phyloP scores from a whole-genome alignment of 2,888 invertebrate genomes.

The Volucella inanis region DNA sequence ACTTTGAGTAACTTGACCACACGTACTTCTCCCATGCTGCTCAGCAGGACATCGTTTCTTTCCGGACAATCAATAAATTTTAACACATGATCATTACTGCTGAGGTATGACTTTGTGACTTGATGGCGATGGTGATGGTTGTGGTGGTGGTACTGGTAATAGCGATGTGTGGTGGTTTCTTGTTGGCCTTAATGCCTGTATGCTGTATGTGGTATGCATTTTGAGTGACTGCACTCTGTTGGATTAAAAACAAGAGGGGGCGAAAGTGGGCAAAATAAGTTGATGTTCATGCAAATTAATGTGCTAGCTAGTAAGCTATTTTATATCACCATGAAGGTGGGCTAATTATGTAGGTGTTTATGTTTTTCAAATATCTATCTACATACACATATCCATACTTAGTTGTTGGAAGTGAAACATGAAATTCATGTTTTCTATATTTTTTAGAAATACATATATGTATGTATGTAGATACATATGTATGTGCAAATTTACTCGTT shows the following conservation, averaged over 20 bases:
- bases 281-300: conserved; percentile 63
- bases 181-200: conserved; percentile 43
- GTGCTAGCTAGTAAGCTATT: conserved; percentile 48
- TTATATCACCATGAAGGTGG: conserved; percentile 48
- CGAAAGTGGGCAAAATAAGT: conserved; percentile 30
- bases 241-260: background rate
- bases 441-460: too few species aligned
- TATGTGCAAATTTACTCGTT: too few species aligned
- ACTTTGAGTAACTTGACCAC: conserved; percentile 80
- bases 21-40: conserved; percentile 82
- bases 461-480: too few species aligned
- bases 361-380: conserved; percentile 45
- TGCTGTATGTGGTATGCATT: conserved; percentile 9
- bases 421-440: background rate
- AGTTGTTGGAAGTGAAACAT: background rate
- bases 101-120: conserved; percentile 50
- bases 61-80: conserved; percentile 83
- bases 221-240: conserved; percentile 3
- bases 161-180: conserved; percentile 2
- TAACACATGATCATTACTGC: conserved; percentile 82
- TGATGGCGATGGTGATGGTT: conserved; percentile 27
- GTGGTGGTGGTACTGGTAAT: conserved; percentile 42
- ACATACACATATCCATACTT: conserved; percentile 36
- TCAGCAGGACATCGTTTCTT: conserved; percentile 81
- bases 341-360: conserved; percentile 73